A percentile compares a stretch with the other conserved stretches of the same genome.
phyloP scores from a whole-genome alignment of 2,888 invertebrate species.

The Temnothorax unifasciatus region DNA sequence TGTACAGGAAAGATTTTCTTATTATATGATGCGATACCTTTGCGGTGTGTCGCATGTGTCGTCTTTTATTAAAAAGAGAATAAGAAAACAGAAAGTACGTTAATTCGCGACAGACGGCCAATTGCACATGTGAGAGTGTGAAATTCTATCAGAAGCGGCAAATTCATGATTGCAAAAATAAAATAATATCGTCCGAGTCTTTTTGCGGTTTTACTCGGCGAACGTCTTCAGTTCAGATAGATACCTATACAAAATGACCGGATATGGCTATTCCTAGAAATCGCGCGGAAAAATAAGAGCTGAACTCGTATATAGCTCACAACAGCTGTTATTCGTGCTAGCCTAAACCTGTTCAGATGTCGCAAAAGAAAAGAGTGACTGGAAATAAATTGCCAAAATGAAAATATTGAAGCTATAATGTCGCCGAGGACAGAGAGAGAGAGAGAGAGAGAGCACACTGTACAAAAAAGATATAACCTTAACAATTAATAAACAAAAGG shows the following conservation, averaged over 20 bases:
- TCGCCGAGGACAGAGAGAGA: not conserved
- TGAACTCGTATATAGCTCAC: not conserved
- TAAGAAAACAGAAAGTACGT: not conserved
- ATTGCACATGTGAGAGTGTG: not conserved
- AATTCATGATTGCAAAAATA: not conserved
- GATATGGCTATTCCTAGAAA: conserved; percentile 24
- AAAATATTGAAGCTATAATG: conserved; percentile 14
- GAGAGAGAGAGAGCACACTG: no score
- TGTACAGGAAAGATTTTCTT: not conserved
- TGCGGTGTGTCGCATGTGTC: not conserved
- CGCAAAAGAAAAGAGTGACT: not conserved
- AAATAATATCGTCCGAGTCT: not conserved
- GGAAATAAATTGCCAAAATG: conserved; percentile 18
- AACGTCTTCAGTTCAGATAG: not conserved
- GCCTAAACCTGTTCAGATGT: conserved; percentile 22
- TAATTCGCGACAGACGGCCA: not conserved
- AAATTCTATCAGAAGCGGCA: not conserved
- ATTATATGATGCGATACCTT: no score
- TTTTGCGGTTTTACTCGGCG: not conserved
- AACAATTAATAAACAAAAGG: not conserved
- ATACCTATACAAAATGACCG: not conserved
- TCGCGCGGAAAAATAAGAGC: not conserved
- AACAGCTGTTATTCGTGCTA: not conserved
- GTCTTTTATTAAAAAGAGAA: not conserved
- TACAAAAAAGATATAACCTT: not conserved